Base-by-base conservation (phyloP, 2,113 vertebrate genomes). In the Poeciliopsis prolifica region DNA sequence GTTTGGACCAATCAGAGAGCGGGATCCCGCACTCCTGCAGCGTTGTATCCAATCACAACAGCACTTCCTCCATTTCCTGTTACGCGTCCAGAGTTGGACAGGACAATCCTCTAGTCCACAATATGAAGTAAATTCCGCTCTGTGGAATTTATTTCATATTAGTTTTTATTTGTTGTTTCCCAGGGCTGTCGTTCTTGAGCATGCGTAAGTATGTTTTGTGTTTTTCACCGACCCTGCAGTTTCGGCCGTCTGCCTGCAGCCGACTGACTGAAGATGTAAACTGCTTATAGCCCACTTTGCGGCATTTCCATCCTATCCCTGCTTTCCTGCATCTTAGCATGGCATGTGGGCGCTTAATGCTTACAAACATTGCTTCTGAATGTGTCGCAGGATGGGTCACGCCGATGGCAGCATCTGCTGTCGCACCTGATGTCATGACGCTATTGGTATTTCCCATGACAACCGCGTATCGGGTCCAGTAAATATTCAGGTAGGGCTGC, bases 11-110 rank as follows among this genome's bases (percentile, higher is more conserved):
- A 94, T 94, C 19, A 75, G 78, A 83, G 12, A 3, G 1, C 2
- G 12, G 8, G 73, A 42, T 85, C 65, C 48, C 61, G 0, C 61
- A 24, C 74, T 28, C 72, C 74, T 63, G 83, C 67, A 0, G 48
- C n/a, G 68, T 28, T 24, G 71, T 73, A 62, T 63, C 94, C 93
- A 94, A 94, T 94, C 86, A 64, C 77, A 84, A 70, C 17, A 0
- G 2, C 83, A 10, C 87, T 78, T 81, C 86, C 78, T 75, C 81
- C 85, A 86, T 89, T 95, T 94, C 93, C 92, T 89, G 93, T 92
- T 90, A 89, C 83, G 82, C 48, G 30, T 60, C 63, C 33, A 2
- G 88, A 89, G 82, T 78, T 77, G 54, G 54, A 70, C 66, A 14
- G 71, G 80, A 76, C 86, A 84, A 88, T 82, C 76, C 81, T 83